Evolutionary conservation across 2,888 invertebrate genomes (phyloP).

Genomic region (Alsophila aescularia): DNA sequence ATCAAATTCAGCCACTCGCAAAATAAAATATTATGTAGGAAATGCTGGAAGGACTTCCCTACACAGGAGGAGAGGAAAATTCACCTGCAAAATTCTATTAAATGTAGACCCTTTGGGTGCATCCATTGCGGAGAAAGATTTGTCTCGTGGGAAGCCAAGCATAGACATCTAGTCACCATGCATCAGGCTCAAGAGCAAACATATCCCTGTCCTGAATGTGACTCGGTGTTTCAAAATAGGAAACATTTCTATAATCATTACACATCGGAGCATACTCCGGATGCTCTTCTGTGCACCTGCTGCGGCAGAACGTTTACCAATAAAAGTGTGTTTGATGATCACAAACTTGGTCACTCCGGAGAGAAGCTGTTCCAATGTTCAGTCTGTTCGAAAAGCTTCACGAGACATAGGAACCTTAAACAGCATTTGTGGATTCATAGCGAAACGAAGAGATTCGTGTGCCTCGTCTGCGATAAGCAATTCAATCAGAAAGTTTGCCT

Average conservation of each 20-base stretch:
- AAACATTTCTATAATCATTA: conserved; percentile 66
- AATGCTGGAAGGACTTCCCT: conserved; percentile 67
- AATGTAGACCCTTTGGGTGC: conserved; percentile 67
- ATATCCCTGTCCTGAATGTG: conserved; percentile 68
- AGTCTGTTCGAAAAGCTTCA: conserved; percentile 77
- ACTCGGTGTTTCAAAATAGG: conserved; percentile 52
- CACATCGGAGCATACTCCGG: conserved; percentile 62
- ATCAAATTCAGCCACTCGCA: conserved; percentile 62
- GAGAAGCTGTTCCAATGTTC: conserved; percentile 74
- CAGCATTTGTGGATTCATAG: conserved; percentile 76
- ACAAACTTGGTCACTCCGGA: conserved; percentile 76
- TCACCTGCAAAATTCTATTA: conserved; percentile 57
- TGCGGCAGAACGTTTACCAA: conserved; percentile 64
- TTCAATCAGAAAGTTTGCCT: conserved; percentile 72
- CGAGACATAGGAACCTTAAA: conserved; percentile 71
- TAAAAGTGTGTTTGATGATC: conserved; percentile 62
- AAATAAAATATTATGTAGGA: conserved; percentile 57
- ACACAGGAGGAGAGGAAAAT: conserved; percentile 55
- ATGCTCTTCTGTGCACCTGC: conserved; percentile 58
- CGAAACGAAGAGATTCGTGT: conserved; percentile 64
- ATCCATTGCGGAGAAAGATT: conserved; percentile 67
- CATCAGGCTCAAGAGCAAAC: conserved; percentile 55
- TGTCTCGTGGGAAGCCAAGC: conserved; percentile 67
- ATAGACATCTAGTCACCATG: conserved; percentile 56
- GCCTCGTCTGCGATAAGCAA: conserved; percentile 64